Conservation (phyloP, 2,797 vertebrate genomes). For the Protonibea diacanthus region DNA sequence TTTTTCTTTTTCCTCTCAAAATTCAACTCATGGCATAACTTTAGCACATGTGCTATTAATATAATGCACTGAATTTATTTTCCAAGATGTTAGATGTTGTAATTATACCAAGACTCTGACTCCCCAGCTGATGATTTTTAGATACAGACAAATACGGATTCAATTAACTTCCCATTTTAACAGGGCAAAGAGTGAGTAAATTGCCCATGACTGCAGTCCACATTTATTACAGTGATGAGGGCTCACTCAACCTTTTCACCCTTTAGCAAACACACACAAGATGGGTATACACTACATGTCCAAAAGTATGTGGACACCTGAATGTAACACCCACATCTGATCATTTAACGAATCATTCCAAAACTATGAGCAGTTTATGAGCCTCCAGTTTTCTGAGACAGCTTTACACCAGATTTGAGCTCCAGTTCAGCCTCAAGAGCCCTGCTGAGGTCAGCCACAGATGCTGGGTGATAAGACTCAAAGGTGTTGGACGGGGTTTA, state of each 20-base stretch:
- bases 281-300: background rate
- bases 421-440: background rate
- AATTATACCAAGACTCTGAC: conserved; percentile 14
- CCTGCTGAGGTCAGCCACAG: background rate
- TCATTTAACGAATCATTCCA: background rate
- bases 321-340: background rate
- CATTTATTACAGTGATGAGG: conserved; percentile 5
- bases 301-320: background rate
- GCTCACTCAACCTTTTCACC: conserved; percentile 10
- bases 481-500: conserved; percentile 3
- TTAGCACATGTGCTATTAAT: conserved; percentile 50
- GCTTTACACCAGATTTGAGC: background rate
- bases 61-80: conserved; percentile 17
- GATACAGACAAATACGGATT: conserved; percentile 18
- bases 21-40: background rate
- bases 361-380: background rate
- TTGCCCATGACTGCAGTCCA: conserved; percentile 5
- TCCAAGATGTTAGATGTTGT: conserved; percentile 29
- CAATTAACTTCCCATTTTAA: conserved; percentile 32
- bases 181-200: background rate
- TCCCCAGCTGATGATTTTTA: conserved; percentile 20
- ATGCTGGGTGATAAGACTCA: background rate
- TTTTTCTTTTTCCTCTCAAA: background rate
- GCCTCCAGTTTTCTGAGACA: background rate
- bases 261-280: conserved; percentile 4